These are phyloP conservation scores for Axis porcinus DNA, from an alignment of 2,113 vertebrate species.

Conservation along the genomic window DNA sequence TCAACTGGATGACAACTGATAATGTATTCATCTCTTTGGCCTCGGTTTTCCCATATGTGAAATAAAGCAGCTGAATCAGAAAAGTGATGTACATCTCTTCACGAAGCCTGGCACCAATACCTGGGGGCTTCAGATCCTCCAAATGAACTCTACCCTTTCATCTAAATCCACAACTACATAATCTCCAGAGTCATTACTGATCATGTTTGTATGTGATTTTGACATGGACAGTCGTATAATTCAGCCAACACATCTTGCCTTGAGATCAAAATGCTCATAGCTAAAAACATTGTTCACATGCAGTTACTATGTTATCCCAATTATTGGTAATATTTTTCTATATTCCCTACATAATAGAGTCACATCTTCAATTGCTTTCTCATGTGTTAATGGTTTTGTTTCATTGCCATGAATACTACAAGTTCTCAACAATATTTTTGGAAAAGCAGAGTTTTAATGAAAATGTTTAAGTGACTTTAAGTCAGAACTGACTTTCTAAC, in stretches of 20 bases:
- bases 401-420: background rate
- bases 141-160: background rate
- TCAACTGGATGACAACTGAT: background rate
- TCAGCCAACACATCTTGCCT: background rate
- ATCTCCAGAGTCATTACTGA: background rate
- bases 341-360: background rate
- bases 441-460: background rate
- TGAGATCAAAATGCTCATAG: background rate
- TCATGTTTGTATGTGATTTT: background rate
- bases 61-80: background rate
- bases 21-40: background rate
- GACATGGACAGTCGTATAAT: fast-evolving
- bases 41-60: background rate
- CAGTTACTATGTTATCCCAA: background rate
- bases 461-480: background rate
- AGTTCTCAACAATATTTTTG: background rate
- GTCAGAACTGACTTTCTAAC: background rate
- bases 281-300: background rate
- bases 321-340: background rate
- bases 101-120: background rate
- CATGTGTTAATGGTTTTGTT: background rate
- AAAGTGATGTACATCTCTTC: background rate
- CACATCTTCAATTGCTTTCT: background rate
- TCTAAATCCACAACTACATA: no score
- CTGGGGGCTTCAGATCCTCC: background rate